Evolutionary conservation across 2,113 vertebrate genomes (phyloP), one percentile per base, ranked within the genome.

Genomic region (Barbus barbus): DNA sequence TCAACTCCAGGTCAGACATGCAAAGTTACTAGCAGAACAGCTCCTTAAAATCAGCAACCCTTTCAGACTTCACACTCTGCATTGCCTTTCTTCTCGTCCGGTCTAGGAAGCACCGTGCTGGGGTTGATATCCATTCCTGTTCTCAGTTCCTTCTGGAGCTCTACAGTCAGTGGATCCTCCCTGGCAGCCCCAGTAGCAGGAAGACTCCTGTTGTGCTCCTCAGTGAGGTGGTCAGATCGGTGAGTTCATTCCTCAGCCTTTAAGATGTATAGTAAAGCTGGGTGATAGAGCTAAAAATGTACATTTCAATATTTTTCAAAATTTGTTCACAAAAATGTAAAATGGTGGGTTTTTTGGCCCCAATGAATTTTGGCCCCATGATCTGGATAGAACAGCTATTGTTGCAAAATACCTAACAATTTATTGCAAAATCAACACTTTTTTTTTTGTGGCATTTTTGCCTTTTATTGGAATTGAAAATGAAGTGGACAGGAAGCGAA

Each of bases 41-140:
- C 1, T 8, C 14, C 13, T 74, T 36, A 16, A 53, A n/a, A 11
- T 20, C 6, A 6, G 75, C 7, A 48, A 53, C 44, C 71, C 72
- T n/a, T n/a, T 38, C 76, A 80, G 9, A 12, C 44, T 56, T 22
- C 41, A 26, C 44, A 18, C 31, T 1, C 0, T 56, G 51, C 26
- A 24, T 9, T 44, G 41, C 61, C 13, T 58, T 2, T 83, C 5
- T 20, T 71, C 28, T 86, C 16, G 26, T 3, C 36, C 65, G 9
- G 85, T 90, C 61, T 90, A 99, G 98, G 93, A 99, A 99, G 51
- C 98, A 99, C 84, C 95, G 97, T 33, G 98, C 98, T 38, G 97
- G 98, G 0, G 98, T 99, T n/a, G 98, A 99, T 85, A 97, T 99
- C 88, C 98, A 99, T 90, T 99, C 98, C 28, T 99, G 98, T 85